Evolutionary conservation across 2,888 invertebrate genomes (phyloP).

Genomic region (Calliopum simillimum): DNA sequence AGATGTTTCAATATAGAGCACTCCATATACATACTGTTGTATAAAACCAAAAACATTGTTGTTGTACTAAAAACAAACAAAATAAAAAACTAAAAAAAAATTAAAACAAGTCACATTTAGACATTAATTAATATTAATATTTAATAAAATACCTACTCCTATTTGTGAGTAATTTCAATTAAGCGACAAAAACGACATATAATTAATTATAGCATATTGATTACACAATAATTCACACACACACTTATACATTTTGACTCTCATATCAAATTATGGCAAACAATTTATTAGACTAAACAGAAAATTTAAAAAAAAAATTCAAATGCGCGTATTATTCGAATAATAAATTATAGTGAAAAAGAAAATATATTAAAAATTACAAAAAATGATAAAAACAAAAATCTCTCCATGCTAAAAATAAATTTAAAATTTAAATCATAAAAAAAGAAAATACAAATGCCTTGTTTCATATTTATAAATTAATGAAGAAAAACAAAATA

Average conservation of each 20-base stretch:
- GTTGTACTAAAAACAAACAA: neutral
- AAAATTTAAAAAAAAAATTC: neutral
- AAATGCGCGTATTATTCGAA: conserved; percentile 13
- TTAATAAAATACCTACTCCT: no score
- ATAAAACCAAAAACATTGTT: neutral
- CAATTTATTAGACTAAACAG: conserved; percentile 8
- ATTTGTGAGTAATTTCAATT: no score
- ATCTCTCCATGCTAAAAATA: neutral
- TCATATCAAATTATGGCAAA: conserved; percentile 29
- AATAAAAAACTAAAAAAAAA: conserved; percentile 1
- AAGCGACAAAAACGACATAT: no score
- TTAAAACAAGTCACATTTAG: neutral
- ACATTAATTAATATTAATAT: no score
- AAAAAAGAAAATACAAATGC: conserved; percentile 21
- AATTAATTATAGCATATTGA: no score
- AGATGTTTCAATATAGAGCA: no score
- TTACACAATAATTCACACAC: neutral
- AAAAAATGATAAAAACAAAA: neutral
- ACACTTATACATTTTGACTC: conserved; percentile 21
- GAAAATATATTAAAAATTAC: neutral
- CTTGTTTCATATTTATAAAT: conserved; percentile 29
- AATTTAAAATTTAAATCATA: conserved; percentile 11
- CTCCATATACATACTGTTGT: no score
- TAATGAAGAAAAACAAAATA: conserved; percentile 26
- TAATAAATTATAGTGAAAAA: conserved; percentile 3